phyloP scores from a whole-genome alignment of 1,140 invertebrate genomes.

The Lepidurus apus region DNA sequence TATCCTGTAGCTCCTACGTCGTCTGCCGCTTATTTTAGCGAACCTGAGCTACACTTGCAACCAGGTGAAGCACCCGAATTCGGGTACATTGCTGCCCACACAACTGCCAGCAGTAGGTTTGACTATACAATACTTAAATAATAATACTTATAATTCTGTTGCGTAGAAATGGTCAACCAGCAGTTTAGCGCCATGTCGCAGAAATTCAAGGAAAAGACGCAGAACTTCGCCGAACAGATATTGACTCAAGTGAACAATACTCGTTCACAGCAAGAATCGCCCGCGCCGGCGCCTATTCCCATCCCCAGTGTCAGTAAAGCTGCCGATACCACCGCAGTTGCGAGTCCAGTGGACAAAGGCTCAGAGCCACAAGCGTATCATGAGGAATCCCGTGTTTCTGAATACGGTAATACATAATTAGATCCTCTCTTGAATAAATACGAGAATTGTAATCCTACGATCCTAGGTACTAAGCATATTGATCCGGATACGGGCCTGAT shows the following conservation, averaged over 20 bases:
- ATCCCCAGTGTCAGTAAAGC: constrained; percentile 34
- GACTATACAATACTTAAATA: background rate
- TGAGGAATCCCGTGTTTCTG: constrained; percentile 60
- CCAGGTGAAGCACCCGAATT: constrained; percentile 57
- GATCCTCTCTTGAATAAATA: background rate
- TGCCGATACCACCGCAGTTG: constrained; percentile 39
- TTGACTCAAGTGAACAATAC: constrained; percentile 45
- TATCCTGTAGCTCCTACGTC: constrained; percentile 19
- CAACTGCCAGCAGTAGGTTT: background rate
- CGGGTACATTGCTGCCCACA: constrained; percentile 48
- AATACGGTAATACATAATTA: constrained; percentile 56
- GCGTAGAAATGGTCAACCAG: constrained; percentile 36
- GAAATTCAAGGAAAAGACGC: constrained; percentile 62
- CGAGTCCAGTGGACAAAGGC: constrained; percentile 43
- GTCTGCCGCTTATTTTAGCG: constrained; percentile 16
- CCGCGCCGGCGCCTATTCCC: background rate
- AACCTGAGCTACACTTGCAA: constrained; percentile 42
- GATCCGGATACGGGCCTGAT: constrained; percentile 69
- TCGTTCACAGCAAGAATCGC: constrained; percentile 5
- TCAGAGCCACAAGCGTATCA: constrained; percentile 60
- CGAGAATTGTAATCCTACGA: background rate
- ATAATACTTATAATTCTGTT: background rate
- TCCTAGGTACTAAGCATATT: constrained; percentile 66
- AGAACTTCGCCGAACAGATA: constrained; percentile 61
- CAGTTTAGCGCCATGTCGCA: constrained; percentile 62